phyloP scores from a whole-genome alignment of 2,113 vertebrate species.

The Xiphorhynchus elegans region DNA sequence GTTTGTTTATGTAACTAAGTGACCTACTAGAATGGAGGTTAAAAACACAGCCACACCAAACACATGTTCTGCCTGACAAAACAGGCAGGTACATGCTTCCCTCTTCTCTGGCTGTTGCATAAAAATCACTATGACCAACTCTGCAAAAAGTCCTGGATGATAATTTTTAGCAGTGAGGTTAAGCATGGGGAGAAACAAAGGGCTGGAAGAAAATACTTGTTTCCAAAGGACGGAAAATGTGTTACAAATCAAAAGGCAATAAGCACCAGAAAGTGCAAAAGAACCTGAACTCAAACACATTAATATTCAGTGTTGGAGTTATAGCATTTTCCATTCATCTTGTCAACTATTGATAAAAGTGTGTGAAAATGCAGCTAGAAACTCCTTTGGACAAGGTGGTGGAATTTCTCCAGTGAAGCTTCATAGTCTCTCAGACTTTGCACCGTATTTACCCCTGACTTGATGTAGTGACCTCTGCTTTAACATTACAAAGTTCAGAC shows the following conservation, averaged over 20 bases:
- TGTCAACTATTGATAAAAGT: neutral
- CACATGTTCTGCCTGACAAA: neutral
- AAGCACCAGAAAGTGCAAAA: neutral
- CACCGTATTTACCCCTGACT: neutral
- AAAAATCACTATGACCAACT: neutral
- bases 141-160: neutral
- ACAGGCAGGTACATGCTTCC: constrained; percentile 43
- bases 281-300: neutral
- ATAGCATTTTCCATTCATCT: neutral
- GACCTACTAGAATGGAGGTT: neutral
- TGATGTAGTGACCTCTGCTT: neutral
- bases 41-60: constrained; percentile 40
- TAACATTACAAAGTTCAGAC: neutral
- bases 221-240: neutral
- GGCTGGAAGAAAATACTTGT: neutral
- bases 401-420: neutral
- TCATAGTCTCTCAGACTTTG: neutral
- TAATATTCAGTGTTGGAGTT: neutral
- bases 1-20: constrained; percentile 61
- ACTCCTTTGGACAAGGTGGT: neutral
- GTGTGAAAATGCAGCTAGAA: neutral
- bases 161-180: neutral
- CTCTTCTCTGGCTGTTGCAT: neutral
- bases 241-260: neutral
- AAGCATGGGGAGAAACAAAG: neutral